These are phyloP conservation scores for Anoplolepis gracilipes DNA, from an alignment of 1,140 invertebrate genomes.

Conservation along the genomic window DNA sequence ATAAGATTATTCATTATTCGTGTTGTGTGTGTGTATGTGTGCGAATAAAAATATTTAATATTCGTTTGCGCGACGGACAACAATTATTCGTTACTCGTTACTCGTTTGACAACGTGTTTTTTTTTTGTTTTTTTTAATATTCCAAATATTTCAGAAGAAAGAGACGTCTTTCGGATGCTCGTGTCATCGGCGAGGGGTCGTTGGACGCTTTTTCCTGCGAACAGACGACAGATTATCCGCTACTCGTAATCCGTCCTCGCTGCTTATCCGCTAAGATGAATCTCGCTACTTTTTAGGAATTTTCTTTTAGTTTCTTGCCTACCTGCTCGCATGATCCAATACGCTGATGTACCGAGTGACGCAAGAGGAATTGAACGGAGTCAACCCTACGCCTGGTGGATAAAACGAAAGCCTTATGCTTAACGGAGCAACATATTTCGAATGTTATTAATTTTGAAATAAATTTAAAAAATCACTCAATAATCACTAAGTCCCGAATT, in stretches of 20 bases:
- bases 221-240: constrained; percentile 37
- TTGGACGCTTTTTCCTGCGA: constrained; percentile 25
- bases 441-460: background rate
- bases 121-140: background rate
- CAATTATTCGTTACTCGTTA: constrained; percentile 27
- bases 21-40: background rate
- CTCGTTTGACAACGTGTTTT: background rate
- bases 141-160: background rate
- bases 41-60: constrained; percentile 56
- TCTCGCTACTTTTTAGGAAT: constrained; percentile 71
- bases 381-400: background rate
- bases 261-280: constrained; percentile 68
- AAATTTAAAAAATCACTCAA: background rate
- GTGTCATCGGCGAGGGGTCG: background rate
- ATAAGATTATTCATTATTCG: constrained; percentile 19
- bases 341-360: constrained; percentile 42
- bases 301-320: constrained; percentile 32
- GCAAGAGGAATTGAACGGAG: background rate
- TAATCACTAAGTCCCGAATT: background rate
- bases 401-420: background rate
- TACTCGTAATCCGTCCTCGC: constrained; percentile 34
- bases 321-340: constrained; percentile 45
- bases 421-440: background rate
- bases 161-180: constrained; percentile 2
- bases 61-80: constrained; percentile 46